Base-by-base conservation (phyloP, 2,888 invertebrate genomes). In the Desoria tigrina region DNA sequence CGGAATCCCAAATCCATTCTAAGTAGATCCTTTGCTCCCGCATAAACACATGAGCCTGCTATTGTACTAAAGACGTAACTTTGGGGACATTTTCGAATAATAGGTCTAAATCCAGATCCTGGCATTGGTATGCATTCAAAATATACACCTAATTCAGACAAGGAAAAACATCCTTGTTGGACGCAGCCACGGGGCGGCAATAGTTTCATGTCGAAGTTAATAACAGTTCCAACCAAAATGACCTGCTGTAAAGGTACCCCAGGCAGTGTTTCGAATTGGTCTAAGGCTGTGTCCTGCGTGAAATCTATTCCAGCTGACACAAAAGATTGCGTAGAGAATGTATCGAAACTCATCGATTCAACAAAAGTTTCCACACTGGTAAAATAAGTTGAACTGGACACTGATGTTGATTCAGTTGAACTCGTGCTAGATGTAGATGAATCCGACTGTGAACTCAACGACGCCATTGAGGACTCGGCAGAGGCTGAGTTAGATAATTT, bases 51-150 rank as follows among this genome's bases (percentile, higher is more conserved):
- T 11, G 23, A 16, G 9, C 69, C 61, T 18, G 60, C 28, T 9
- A 57, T 49, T 37, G 42, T 53, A 37, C 53, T 66, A 51, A 66
- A 74, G 14, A 72, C 2, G 28, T 69, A 71, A 37, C 69, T 63
- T 1, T 18, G n/a, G 0, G 60, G 50, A 61, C 74, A 74, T 32
- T 57, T 32, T 23, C 61, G 42, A 1, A 70, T 2, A 2, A 58
- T 39, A 7, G 65, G 60, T 53, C 49, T 49, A 1, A 61, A 16
- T 3, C 58, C 54, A 1, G 50, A 53, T 4, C 27, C n/a, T 1
- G 60, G 62, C n/a, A 37, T 42, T n/a, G 60, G 54, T 1, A 42
- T 27, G 45, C 72, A 72, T 27, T 72, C 64, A 23, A 66, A 16
- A 54, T 64, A 72, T 0, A 56, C 4, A 1, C 42, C 27, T 2